Evolutionary conservation across 2,888 invertebrate genomes (phyloP), one percentile per base, ranked within the genome.

Genomic region (Eupithecia subfuscata): DNA sequence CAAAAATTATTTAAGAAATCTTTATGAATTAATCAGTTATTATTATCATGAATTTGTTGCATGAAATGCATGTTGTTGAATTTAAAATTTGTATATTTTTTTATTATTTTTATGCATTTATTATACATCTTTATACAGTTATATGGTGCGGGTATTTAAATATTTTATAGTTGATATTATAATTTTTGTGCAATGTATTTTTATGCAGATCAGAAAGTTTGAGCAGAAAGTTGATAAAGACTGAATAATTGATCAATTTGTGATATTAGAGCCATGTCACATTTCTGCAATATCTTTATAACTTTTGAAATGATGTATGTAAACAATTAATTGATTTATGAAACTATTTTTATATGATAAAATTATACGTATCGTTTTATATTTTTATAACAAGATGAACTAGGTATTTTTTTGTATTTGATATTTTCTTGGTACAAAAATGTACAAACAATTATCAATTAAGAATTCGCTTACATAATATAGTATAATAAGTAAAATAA

Each of bases 181-280:
- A 60, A 68, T 37, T 70, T 65, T 34, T 40, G 8, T 22, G 25
- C 6, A 48, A 48, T 48, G 11, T 25, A 43, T 71, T 69, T 45
- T 14, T 69, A 71, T 70, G 45, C 45, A 37, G 48, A 40, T 68
- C 43, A 63, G n/a, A 63, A 48, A 48, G 30, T 75, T 64, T 60
- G 37, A 45, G 43, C n/a, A 67, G n/a, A n/a, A n/a, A n/a, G n/a
- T n/a, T n/a, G n/a, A n/a, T 67, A 11, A 75, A 77, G 77, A 77
- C 77, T 77, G 77, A 77, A 69, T 69, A 25, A 60, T 60, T 60
- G 56, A 71, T 71, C 65, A 14, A 71, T 69, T 70, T 75, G 75
- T 77, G 77, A 77, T 77, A 72, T 34, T 67, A 56, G 60, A 22
- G 52, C 71, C 74, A 77, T 74, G 70, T 73, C 76, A 76, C 67